Conservation (phyloP, 2,113 vertebrate genomes). For the Lampris megalopsis region DNA sequence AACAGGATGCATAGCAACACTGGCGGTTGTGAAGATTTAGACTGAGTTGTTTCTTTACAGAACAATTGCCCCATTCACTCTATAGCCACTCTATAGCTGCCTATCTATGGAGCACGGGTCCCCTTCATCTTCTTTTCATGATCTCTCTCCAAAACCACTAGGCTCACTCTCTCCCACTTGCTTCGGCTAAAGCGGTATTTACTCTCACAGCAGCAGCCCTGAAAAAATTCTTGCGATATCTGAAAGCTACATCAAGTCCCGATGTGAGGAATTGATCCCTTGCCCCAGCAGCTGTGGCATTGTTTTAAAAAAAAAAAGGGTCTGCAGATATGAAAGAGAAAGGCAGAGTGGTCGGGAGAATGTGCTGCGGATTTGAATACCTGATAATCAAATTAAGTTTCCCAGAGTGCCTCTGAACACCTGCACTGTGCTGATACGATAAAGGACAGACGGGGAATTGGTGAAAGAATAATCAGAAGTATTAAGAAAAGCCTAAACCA, state of each 20-base stretch:
- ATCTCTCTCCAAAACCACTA: slow-evolving; percentile 1
- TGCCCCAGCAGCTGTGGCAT: slow-evolving; percentile 31
- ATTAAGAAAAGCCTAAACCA: slow-evolving; percentile 56
- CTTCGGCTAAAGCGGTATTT: slow-evolving; percentile 21
- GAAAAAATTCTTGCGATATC: slow-evolving; percentile 42
- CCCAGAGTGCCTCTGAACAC: slow-evolving; percentile 62
- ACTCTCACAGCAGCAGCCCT: slow-evolving; percentile 24
- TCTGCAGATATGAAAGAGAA: slow-evolving; percentile 26
- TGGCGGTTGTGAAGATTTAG: no score
- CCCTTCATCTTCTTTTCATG: slow-evolving; percentile 18
- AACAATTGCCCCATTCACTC: no score
- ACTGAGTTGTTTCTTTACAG: no score
- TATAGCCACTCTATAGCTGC: no score
- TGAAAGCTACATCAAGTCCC: slow-evolving; percentile 41
- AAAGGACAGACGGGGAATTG: slow-evolving; percentile 55
- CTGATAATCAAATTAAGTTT: slow-evolving; percentile 77
- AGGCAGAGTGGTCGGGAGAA: slow-evolving; percentile 35
- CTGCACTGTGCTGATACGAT: slow-evolving; percentile 75
- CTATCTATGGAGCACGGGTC: background rate
- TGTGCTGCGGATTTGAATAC: slow-evolving; percentile 69
- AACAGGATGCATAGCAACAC: no score
- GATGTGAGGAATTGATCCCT: slow-evolving; percentile 54
- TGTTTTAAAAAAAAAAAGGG: slow-evolving; percentile 56
- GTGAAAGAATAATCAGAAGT: slow-evolving; percentile 47
- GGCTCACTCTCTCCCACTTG: slow-evolving; percentile 18